Conservation (phyloP, 2,888 invertebrate genomes). For the Drosophila rubida region DNA sequence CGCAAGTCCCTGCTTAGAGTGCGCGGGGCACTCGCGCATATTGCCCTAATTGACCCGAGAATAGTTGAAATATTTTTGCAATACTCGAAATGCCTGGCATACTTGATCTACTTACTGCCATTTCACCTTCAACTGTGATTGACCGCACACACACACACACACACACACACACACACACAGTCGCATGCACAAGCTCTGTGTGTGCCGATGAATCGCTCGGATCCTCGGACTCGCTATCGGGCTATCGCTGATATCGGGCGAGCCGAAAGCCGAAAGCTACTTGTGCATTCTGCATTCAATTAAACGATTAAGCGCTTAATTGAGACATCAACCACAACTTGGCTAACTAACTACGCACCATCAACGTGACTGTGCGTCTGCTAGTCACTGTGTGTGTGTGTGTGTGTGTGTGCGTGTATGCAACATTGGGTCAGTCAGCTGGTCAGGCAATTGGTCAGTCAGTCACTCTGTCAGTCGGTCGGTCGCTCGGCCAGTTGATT, state of each 20-base stretch:
- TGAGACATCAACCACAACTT: constrained; percentile 63
- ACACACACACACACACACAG: constrained; percentile 4
- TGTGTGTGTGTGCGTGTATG: constrained; percentile 13
- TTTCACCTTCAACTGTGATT: constrained; percentile 63
- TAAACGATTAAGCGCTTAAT: constrained; percentile 73
- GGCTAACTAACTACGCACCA: constrained; percentile 50
- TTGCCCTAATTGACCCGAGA: constrained; percentile 29
- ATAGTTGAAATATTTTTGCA: constrained; percentile 29
- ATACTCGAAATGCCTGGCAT: constrained; percentile 37
- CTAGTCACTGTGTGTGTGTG: constrained; percentile 14
- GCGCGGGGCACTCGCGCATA: background rate
- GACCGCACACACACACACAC: constrained; percentile 36
- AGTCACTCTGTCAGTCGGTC: constrained; percentile 9
- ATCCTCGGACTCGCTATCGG: constrained; percentile 34
- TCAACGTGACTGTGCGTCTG: constrained; percentile 10
- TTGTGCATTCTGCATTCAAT: constrained; percentile 64
- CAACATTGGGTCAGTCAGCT: constrained; percentile 32
- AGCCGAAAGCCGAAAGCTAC: constrained; percentile 9
- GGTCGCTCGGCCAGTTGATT: constrained; percentile 31
- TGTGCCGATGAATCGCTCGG: constrained; percentile 41
- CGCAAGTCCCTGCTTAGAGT: background rate
- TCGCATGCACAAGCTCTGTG: background rate
- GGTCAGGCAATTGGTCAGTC: constrained; percentile 24
- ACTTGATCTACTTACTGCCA: constrained; percentile 37
- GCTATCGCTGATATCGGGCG: too few relatives aligned